Conservation (phyloP, 2,888 invertebrate species). For the Dicycla oo region DNA sequence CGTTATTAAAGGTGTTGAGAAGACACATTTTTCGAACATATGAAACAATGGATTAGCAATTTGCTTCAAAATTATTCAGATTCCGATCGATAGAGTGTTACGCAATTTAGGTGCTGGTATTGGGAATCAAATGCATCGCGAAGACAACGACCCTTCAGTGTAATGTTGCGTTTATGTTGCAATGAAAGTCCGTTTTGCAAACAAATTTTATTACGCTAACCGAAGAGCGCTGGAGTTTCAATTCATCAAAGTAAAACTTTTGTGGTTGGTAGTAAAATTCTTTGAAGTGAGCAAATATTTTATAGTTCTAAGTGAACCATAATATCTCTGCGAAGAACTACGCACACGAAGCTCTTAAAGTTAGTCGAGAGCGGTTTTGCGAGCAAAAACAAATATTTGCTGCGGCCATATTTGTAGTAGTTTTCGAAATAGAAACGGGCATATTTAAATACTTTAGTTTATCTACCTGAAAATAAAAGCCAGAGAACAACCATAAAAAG, state of each 20-base stretch:
- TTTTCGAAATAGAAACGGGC: slow-evolving; percentile 37
- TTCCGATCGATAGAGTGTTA: no score
- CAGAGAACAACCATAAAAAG: background rate
- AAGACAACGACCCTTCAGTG: slow-evolving; percentile 16
- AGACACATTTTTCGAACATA: no score
- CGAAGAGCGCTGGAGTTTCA: slow-evolving; percentile 31
- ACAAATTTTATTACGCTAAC: slow-evolving; percentile 44
- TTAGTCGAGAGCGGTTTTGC: slow-evolving; percentile 44
- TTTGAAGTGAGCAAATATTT: slow-evolving; percentile 55
- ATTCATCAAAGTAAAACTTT: slow-evolving; percentile 55
- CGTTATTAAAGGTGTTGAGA: no score
- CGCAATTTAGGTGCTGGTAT: no score
- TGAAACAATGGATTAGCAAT: no score
- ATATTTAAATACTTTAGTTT: slow-evolving; percentile 40
- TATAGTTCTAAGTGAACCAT: slow-evolving; percentile 49
- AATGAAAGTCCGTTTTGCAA: slow-evolving; percentile 36
- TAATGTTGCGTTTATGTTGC: slow-evolving; percentile 20
- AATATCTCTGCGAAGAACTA: slow-evolving; percentile 45
- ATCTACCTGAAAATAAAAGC: slow-evolving; percentile 6
- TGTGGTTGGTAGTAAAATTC: slow-evolving; percentile 45
- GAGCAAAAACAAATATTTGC: slow-evolving; percentile 51
- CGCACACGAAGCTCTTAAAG: slow-evolving; percentile 39
- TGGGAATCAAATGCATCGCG: slow-evolving; percentile 34
- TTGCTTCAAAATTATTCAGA: no score
- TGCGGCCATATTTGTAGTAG: slow-evolving; percentile 37